Conservation (phyloP, 2,888 invertebrate genomes). For the Anaspis maculata region DNA sequence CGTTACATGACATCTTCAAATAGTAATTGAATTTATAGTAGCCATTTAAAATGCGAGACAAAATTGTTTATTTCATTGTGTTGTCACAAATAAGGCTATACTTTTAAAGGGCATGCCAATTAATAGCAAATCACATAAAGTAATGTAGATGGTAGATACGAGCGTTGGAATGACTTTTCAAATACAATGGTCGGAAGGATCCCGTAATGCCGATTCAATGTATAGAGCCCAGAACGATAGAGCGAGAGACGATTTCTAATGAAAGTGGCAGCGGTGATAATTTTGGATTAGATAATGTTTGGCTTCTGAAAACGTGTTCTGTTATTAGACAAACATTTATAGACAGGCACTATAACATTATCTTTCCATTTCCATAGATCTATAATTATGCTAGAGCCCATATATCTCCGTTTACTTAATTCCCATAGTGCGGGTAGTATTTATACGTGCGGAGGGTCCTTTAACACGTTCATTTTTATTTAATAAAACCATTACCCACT, state of each 20-base stretch:
- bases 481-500: too few species aligned
- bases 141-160: constrained; percentile 33
- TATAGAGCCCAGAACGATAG: neutral
- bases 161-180: constrained; percentile 9
- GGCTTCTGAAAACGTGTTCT: too few species aligned
- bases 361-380: too few species aligned
- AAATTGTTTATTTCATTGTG: constrained; percentile 32
- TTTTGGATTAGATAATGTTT: constrained; percentile 9
- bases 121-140: constrained; percentile 34
- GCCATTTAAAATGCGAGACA: constrained; percentile 24
- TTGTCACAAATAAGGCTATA: constrained; percentile 27
- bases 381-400: too few species aligned
- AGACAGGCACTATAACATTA: too few species aligned
- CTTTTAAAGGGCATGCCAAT: constrained; percentile 28
- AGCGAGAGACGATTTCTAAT: constrained; percentile 7
- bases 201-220: constrained; percentile 6
- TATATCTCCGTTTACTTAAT: too few species aligned
- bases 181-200: constrained; percentile 14
- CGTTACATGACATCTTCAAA: constrained; percentile 28
- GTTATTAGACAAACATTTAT: too few species aligned
- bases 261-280: constrained; percentile 7
- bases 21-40: constrained; percentile 34
- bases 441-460: too few species aligned
- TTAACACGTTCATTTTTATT: too few species aligned
- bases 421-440: too few species aligned